Evolutionary conservation across 2,888 invertebrate species (phyloP).

Genomic region (Ephialtes manifestator): DNA sequence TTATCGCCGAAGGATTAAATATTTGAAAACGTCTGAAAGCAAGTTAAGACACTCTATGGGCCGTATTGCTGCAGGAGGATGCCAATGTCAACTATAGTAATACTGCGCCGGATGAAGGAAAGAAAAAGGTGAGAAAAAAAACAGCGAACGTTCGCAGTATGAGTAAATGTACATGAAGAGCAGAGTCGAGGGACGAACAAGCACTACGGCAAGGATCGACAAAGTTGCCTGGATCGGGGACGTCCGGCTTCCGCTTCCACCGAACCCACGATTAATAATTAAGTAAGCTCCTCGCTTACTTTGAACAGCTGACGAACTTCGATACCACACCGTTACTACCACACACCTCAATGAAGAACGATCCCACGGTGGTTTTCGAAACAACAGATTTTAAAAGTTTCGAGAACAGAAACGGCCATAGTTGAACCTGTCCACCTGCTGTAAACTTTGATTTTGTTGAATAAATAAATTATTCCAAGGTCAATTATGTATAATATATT

Average conservation of each 20-base stretch:
- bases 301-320: constrained; percentile 58
- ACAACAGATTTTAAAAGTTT: constrained; percentile 46
- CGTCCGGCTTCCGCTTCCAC: constrained; percentile 46
- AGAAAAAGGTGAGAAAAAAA: constrained; percentile 26
- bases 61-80: neutral
- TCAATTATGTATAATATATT: neutral
- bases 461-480: constrained; percentile 19
- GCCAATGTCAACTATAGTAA: neutral
- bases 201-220: constrained; percentile 7
- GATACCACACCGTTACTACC: constrained; percentile 47
- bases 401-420: constrained; percentile 12
- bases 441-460: constrained; percentile 27
- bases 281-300: constrained; percentile 59
- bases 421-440: constrained; percentile 15
- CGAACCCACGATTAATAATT: constrained; percentile 57
- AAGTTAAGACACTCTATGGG: constrained; percentile 52
- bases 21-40: constrained; percentile 79
- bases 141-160: neutral
- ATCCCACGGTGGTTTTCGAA: constrained; percentile 38
- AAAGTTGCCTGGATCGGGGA: constrained; percentile 40
- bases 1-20: constrained; percentile 72
- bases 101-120: neutral
- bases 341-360: constrained; percentile 21
- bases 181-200: constrained; percentile 14
- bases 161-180: constrained; percentile 14